Conservation (phyloP, 2,797 vertebrate genomes). For the Hippoglossus hippoglossus region DNA sequence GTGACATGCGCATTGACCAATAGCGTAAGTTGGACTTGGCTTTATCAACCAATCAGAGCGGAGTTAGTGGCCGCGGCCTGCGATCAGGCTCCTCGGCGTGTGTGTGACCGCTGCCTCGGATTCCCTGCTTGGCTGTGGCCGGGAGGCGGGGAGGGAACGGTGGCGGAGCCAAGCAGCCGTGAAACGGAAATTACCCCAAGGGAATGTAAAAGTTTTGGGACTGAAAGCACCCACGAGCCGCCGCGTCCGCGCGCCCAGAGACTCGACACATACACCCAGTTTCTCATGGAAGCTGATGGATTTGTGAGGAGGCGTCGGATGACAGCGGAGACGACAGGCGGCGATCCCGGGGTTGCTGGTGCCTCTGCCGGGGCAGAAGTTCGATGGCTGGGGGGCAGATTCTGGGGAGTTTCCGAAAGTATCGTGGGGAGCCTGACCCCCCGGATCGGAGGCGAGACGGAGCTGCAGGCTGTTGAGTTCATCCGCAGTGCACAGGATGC, state of each 20-base stretch:
- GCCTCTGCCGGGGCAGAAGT: constrained; percentile 87
- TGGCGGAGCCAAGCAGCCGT: constrained; percentile 6
- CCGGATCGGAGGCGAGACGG: constrained; percentile 83
- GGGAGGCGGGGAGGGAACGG: constrained; percentile 46
- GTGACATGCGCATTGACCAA: constrained; percentile 51
- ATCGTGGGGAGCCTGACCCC: constrained; percentile 86
- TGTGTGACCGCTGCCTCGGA: constrained; percentile 53
- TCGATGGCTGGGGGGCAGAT: constrained; percentile 84
- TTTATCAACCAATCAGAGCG: constrained; percentile 57
- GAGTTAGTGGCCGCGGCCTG: constrained; percentile 33
- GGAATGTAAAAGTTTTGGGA: constrained; percentile 66
- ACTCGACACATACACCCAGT: constrained; percentile 29
- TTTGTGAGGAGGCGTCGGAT: constrained; percentile 83
- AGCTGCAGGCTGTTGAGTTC: constrained; percentile 75
- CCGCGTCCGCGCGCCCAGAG: constrained; percentile 15
- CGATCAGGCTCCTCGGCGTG: constrained; percentile 12
- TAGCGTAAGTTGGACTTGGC: constrained; percentile 30
- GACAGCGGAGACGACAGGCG: constrained; percentile 81
- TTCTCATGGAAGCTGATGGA: constrained; percentile 86
- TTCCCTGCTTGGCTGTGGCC: constrained; percentile 34
- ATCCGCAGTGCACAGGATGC: constrained; percentile 60
- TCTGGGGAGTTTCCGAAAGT: constrained; percentile 87
- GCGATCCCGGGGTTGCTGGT: constrained; percentile 83
- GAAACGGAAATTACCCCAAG: constrained; percentile 29
- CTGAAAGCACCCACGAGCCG: constrained; percentile 9